Percentiles rank a stretch among this genome's conserved stretches.
phyloP scores from a whole-genome alignment of 2,113 vertebrate species.

The Pachycephala philippinensis region DNA sequence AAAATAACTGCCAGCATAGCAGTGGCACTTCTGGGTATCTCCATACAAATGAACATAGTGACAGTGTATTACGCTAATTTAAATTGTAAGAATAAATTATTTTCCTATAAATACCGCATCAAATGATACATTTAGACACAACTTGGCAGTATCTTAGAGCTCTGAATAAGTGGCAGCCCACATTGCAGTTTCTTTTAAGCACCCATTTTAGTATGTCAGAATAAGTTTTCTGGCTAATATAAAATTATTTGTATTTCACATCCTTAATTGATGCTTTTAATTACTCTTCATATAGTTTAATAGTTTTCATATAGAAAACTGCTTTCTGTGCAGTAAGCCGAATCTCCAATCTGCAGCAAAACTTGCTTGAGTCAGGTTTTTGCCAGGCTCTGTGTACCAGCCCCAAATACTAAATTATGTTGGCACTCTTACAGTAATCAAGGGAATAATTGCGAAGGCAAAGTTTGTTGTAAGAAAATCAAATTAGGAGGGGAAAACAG shows the following conservation, averaged over 20 bases:
- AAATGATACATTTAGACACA: background rate
- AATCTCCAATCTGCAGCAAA: constrained; percentile 44
- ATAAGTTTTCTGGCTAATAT: constrained; percentile 52
- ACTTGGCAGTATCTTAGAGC: constrained; percentile 1
- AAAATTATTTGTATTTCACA: constrained; percentile 60
- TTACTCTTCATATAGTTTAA: constrained; percentile 64
- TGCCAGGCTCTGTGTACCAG: constrained; percentile 17
- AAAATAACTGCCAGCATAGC: background rate
- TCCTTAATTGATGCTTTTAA: constrained; percentile 65
- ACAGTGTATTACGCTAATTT: background rate
- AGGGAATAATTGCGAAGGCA: constrained; percentile 45
- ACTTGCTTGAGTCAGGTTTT: constrained; percentile 65
- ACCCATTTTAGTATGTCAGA: constrained; percentile 29
- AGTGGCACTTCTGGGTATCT: background rate
- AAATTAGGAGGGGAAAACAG: constrained; percentile 39
- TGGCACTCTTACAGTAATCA: constrained; percentile 46
- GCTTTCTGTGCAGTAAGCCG: constrained; percentile 54
- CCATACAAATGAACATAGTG: background rate
- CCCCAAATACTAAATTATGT: constrained; percentile 51
- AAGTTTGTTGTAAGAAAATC: constrained; percentile 59
- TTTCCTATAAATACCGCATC: constrained; percentile 11
- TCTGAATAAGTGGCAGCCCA: background rate
- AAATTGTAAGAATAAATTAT: constrained; percentile 18
- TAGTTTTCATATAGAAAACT: constrained; percentile 55
- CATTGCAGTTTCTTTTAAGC: background rate